Evolutionary conservation across 2,797 vertebrate genomes (phyloP), one percentile per base, ranked within the genome.

Genomic region (Pyrocephalus nanus): DNA sequence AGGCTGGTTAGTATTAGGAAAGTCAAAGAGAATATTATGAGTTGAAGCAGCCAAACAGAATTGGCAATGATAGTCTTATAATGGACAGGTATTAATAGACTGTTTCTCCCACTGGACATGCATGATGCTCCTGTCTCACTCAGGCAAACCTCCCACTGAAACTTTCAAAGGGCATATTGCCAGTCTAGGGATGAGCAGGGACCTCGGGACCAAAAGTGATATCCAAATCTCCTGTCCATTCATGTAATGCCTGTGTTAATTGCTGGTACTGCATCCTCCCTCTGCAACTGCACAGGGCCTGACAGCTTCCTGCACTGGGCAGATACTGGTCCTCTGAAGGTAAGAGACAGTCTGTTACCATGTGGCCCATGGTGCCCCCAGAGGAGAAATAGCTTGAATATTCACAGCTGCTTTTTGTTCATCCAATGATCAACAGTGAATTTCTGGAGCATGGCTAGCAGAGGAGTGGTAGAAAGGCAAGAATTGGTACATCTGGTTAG

Each of bases 31-130:
- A 96, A 36, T 92, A 93, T 93, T 82, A 89, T 55, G 86, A 95
- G 78, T 92, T 86, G 77, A 89, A 94, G 93, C 61, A 89, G 88
- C 88, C 87, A 96, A 95, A 96, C 73, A 88, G 95, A 96, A 96
- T 93, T 95, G 80, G 67, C 92, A 93, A 80, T 88, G 83, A 61
- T 74, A 83, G 71, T 34, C 64, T 86, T 85, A 43, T 71, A 94
- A 94, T 75, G 83, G 86, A 50, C 80, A 85, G 61, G 73, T 92
- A 94, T 95, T 95, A 94, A 92, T 72, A 91, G 91, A n/a, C 58
- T 58, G 42, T 61, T 69, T 34, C 65, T 93, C 91, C 85, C 92
- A 57, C 79, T 91, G 58, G 86, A 88, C 72, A 22, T 1, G 54
- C 69, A 22, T 1, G 51, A 48, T 71, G 70, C 51, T 83, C 25